A percentile compares a stretch with the other conserved stretches of the same genome.
Conservation (phyloP, 2,797 vertebrate genomes). For the Anguilla megastoma region DNA sequence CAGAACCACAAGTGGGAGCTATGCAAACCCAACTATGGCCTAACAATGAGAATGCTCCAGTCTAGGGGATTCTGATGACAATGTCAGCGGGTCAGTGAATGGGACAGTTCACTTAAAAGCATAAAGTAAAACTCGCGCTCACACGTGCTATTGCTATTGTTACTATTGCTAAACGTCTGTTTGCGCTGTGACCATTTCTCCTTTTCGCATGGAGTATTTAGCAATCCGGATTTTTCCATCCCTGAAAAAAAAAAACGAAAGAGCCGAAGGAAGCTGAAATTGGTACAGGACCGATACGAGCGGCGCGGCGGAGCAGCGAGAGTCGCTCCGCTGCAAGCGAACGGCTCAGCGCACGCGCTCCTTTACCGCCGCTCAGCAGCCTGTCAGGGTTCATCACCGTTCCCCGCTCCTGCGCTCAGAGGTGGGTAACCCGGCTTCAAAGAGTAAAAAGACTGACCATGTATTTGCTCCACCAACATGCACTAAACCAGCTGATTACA, state of each 20-base stretch:
- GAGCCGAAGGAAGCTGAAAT: neutral
- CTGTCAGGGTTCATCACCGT: slow-evolving; percentile 38
- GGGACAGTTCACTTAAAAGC: neutral
- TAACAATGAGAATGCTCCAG: neutral
- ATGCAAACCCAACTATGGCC: neutral
- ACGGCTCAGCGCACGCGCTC: slow-evolving; percentile 26
- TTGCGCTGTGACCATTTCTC: neutral
- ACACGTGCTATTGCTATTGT: neutral
- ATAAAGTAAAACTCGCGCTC: neutral
- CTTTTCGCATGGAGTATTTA: neutral
- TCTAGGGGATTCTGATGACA: neutral
- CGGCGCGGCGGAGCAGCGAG: neutral
- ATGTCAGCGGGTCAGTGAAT: neutral
- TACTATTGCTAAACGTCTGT: neutral
- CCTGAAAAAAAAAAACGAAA: neutral
- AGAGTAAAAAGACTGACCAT: too few relatives aligned
- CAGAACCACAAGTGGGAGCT: neutral
- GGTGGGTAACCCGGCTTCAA: too few relatives aligned
- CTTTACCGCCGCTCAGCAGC: slow-evolving; percentile 24
- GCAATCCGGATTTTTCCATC: neutral
- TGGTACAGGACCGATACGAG: neutral
- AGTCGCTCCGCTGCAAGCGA: slow-evolving; percentile 11
- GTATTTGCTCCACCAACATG: too few relatives aligned
- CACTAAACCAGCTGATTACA: too few relatives aligned
- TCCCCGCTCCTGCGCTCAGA: too few relatives aligned